Evolutionary conservation across 2,888 invertebrate genomes (phyloP).

Genomic region (Ischnura elegans): DNA sequence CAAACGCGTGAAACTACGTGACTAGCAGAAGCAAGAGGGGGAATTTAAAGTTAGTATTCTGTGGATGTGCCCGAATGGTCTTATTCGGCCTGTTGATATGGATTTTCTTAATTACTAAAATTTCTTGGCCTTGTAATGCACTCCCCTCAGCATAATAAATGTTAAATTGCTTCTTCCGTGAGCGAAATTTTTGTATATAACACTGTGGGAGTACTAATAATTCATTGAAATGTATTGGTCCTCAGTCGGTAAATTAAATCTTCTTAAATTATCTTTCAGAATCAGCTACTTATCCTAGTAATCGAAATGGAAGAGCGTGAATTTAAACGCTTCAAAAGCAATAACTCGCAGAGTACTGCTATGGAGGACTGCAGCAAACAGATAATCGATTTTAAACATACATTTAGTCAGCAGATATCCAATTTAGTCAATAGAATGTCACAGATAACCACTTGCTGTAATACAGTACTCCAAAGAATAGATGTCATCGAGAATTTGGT

Average conservation of each 20-base stretch:
- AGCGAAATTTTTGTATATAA: background rate
- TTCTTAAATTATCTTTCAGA: background rate
- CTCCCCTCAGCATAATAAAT: background rate
- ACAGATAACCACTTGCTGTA: conserved; percentile 68
- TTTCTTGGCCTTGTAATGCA: background rate
- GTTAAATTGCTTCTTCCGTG: background rate
- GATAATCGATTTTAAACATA: conserved; percentile 69
- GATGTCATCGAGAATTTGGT: conserved; percentile 69
- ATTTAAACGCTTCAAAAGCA: conserved; percentile 68
- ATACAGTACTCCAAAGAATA: conserved; percentile 69
- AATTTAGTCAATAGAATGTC: conserved; percentile 69
- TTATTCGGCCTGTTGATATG: background rate
- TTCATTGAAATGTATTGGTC: background rate
- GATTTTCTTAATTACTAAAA: background rate
- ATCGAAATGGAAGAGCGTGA: conserved; percentile 51
- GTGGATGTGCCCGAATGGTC: background rate
- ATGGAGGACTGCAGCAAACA: conserved; percentile 69
- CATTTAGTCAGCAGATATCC: conserved; percentile 69
- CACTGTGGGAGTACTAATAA: background rate
- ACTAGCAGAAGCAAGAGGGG: conserved; percentile 69
- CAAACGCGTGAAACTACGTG: conserved; percentile 71
- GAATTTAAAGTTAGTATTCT: conserved; percentile 70
- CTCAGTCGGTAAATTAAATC: background rate
- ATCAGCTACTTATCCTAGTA: background rate
- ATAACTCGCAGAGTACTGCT: conserved; percentile 62